A percentile compares a stretch with the other conserved stretches of the same genome.
Evolutionary conservation across 2,113 vertebrate species (phyloP).

Genomic region (Lepisosteus oculatus): DNA sequence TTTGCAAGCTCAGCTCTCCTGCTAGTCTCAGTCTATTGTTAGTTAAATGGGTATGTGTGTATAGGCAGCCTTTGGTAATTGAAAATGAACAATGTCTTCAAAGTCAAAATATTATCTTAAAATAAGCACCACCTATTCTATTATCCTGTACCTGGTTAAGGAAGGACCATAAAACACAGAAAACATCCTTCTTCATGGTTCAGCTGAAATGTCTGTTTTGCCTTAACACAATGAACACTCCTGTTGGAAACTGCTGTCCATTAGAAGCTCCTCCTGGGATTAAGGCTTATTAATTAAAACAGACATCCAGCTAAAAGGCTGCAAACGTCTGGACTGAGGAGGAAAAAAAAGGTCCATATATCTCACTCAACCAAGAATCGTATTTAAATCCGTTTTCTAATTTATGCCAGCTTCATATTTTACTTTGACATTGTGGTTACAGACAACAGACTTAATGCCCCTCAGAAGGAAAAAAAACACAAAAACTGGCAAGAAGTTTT

Average conservation of each 20-base stretch:
- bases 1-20: too few relatives aligned
- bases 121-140: neutral
- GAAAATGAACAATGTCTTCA: neutral
- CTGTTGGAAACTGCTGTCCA: neutral
- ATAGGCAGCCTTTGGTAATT: neutral
- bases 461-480: too few relatives aligned
- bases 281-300: neutral
- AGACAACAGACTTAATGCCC: conserved; percentile 26
- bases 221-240: neutral
- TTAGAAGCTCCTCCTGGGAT: neutral
- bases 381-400: neutral
- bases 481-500: neutral
- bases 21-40: too few relatives aligned
- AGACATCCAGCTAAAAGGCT: too few relatives aligned
- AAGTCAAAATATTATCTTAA: too few relatives aligned
- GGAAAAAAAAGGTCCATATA: neutral
- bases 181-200: neutral
- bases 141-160: neutral
- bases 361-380: neutral
- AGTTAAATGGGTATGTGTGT: neutral
- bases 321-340: too few relatives aligned
- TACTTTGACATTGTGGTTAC: conserved; percentile 29
- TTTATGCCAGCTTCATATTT: conserved; percentile 19
- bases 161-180: too few relatives aligned
- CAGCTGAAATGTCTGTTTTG: neutral